Percentiles rank a stretch among this genome's conserved stretches.
phyloP scores from a whole-genome alignment of 2,888 invertebrate genomes.

The Monopis laevigella region DNA sequence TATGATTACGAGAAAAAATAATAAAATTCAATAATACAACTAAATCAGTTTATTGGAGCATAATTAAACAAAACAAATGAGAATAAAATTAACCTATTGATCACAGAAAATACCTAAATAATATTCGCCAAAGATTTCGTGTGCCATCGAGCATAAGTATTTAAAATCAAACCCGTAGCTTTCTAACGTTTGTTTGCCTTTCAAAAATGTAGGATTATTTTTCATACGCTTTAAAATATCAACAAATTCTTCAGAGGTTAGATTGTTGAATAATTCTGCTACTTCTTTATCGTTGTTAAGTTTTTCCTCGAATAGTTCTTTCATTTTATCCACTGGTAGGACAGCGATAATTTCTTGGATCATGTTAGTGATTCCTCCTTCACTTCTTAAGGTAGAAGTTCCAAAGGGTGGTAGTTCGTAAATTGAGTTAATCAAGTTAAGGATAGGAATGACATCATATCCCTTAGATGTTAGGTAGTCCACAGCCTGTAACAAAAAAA shows the following conservation, averaged over 20 bases:
- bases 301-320: constrained; percentile 28
- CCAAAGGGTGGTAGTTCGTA: constrained; percentile 25
- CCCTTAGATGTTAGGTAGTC: constrained; percentile 27
- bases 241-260: constrained; percentile 30
- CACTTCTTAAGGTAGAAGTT: constrained; percentile 7
- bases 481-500: constrained; percentile 26
- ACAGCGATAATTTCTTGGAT: constrained; percentile 25
- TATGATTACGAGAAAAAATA: neutral
- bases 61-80: neutral
- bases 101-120: constrained; percentile 27
- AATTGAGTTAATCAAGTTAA: constrained; percentile 25
- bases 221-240: constrained; percentile 28
- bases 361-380: constrained; percentile 25
- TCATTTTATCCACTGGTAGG: constrained; percentile 29
- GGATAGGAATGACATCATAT: constrained; percentile 25
- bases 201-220: constrained; percentile 26
- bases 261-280: constrained; percentile 25
- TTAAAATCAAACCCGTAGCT: constrained; percentile 28
- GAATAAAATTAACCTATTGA: constrained; percentile 8
- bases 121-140: constrained; percentile 27
- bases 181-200: constrained; percentile 27
- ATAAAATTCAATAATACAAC: neutral
- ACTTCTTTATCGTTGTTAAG: constrained; percentile 26
- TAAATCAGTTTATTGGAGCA: neutral
- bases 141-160: constrained; percentile 25